Percentiles rank a stretch among this genome's conserved stretches.
Conservation (phyloP, 2,113 vertebrate species). For the Antechinus stuartii region DNA sequence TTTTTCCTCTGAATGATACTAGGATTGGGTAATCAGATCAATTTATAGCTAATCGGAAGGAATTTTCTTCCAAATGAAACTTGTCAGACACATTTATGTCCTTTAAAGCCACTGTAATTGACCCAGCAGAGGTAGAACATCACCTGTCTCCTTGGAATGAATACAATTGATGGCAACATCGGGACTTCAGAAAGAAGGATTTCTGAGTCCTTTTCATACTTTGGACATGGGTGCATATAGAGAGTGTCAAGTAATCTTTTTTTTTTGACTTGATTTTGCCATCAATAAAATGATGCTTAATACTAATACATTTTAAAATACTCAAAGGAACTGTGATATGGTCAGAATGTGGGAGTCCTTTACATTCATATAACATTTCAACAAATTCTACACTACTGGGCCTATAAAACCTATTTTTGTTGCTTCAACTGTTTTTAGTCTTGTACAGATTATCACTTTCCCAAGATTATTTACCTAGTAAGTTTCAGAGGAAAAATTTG, state of each 20-base stretch:
- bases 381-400: background rate
- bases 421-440: background rate
- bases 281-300: background rate
- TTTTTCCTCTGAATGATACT: constrained; percentile 57
- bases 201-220: background rate
- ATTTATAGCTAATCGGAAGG: constrained; percentile 72
- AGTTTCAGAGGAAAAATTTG: background rate
- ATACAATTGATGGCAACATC: constrained; percentile 44
- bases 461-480: background rate
- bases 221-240: background rate
- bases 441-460: background rate
- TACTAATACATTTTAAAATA: background rate
- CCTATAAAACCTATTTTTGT: background rate
- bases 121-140: constrained; percentile 56
- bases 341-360: background rate
- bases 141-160: constrained; percentile 27
- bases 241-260: background rate
- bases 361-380: background rate
- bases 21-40: constrained; percentile 73
- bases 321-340: background rate
- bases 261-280: background rate
- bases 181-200: background rate
- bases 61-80: constrained; percentile 74
- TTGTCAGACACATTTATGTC: constrained; percentile 70
- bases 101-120: constrained; percentile 67